These are phyloP conservation scores for Serrognathus titanus DNA, from an alignment of 2,888 invertebrate genomes.

Conservation along the genomic window DNA sequence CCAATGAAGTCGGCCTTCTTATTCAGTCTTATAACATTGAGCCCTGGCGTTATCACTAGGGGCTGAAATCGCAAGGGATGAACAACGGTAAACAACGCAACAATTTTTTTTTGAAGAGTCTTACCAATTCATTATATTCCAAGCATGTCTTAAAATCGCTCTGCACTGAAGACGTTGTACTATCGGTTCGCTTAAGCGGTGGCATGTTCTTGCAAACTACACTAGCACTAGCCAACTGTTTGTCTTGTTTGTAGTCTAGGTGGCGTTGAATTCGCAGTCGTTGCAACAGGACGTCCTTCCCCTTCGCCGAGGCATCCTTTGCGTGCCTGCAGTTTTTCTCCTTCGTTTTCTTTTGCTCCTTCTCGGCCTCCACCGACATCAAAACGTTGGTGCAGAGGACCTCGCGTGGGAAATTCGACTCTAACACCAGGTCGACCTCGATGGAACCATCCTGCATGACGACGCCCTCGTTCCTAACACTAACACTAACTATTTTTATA, in stretches of 20 bases:
- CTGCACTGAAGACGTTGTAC: slow-evolving; percentile 40
- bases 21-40: slow-evolving; percentile 61
- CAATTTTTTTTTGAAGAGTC: slow-evolving; percentile 8
- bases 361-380: slow-evolving; percentile 51
- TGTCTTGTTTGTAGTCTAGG: slow-evolving; percentile 79
- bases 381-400: slow-evolving; percentile 61
- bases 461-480: slow-evolving; percentile 34
- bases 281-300: slow-evolving; percentile 57
- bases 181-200: slow-evolving; percentile 64
- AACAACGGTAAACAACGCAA: not conserved
- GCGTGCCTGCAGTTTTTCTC: slow-evolving; percentile 51
- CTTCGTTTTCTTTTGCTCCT: slow-evolving; percentile 32
- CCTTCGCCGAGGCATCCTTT: slow-evolving; percentile 58
- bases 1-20: slow-evolving; percentile 64
- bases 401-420: slow-evolving; percentile 63
- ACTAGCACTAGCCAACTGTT: slow-evolving; percentile 69
- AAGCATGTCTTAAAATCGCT: slow-evolving; percentile 37
- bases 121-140: slow-evolving; percentile 38
- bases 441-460: slow-evolving; percentile 60
- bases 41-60: slow-evolving; percentile 55
- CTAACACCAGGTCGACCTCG: slow-evolving; percentile 54
- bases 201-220: slow-evolving; percentile 65
- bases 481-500: slow-evolving; percentile 48
- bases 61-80: slow-evolving; percentile 36
- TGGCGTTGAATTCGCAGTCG: slow-evolving; percentile 65